These are phyloP conservation scores for Bilobella aurantiaca DNA, from an alignment of 1,140 invertebrate genomes.

Conservation along the genomic window DNA sequence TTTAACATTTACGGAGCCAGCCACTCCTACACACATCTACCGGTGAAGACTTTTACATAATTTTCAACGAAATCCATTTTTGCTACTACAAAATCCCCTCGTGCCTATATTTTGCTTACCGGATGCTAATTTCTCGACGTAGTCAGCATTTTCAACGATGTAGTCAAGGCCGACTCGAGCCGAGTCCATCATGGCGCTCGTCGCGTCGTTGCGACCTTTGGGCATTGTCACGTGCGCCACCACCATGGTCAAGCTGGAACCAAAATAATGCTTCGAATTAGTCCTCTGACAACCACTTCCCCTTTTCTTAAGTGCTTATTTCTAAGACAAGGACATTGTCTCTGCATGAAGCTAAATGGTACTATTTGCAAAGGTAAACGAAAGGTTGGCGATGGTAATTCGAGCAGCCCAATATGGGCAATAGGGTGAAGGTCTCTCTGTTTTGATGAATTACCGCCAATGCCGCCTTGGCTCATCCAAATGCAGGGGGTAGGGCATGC, in stretches of 20 bases:
- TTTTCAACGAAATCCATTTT: no score
- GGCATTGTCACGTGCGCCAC: constrained; percentile 17
- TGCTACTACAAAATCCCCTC: no score
- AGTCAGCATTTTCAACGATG: constrained; percentile 85
- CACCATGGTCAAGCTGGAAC: constrained; percentile 14
- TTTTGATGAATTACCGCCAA: neutral
- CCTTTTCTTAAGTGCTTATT: neutral
- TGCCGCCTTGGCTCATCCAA: no score
- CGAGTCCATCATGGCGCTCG: constrained; percentile 22
- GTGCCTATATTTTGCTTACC: no score
- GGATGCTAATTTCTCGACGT: constrained; percentile 76
- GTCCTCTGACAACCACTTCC: neutral
- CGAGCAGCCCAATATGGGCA: constrained; percentile 25
- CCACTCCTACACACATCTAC: no score
- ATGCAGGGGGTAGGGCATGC: no score
- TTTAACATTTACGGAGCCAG: no score
- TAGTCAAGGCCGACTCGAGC: constrained; percentile 74
- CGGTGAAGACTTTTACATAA: no score
- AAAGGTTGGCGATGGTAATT: neutral
- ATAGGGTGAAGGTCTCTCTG: constrained; percentile 32
- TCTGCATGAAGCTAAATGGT: neutral
- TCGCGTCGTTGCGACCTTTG: constrained; percentile 4
- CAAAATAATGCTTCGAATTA: neutral
- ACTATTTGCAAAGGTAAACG: neutral
- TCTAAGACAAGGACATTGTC: neutral